phyloP scores from a whole-genome alignment of 2,888 invertebrate genomes.

The Tenthredo scrophulariae region DNA sequence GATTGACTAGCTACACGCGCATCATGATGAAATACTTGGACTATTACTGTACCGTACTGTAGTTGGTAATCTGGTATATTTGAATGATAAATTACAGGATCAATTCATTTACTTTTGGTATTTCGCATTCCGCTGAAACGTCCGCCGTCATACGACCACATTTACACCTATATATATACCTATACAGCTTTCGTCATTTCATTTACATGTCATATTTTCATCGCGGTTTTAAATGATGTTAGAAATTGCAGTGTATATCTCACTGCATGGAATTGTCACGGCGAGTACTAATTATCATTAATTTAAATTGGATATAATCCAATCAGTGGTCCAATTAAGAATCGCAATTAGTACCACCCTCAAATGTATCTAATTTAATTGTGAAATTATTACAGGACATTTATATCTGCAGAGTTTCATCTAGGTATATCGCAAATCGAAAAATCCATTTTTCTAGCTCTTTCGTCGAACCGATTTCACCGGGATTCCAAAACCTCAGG shows the following conservation, averaged over 20 bases:
- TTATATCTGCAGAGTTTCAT: background rate
- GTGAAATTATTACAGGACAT: background rate
- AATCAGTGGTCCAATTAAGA: constrained; percentile 69
- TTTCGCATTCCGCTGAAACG: background rate
- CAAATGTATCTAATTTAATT: background rate
- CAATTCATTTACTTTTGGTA: background rate
- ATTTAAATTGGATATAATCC: constrained; percentile 61
- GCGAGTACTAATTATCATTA: background rate
- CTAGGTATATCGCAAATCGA: background rate
- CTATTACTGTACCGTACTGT: background rate
- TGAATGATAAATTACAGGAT: constrained; percentile 5
- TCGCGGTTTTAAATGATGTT: background rate
- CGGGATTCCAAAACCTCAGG: too few species aligned
- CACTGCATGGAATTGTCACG: background rate
- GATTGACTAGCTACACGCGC: constrained; percentile 2
- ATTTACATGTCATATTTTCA: background rate
- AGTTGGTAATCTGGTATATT: background rate
- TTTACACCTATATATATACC: background rate
- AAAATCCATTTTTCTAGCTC: background rate
- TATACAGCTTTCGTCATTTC: background rate
- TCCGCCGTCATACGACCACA: background rate
- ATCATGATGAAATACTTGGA: background rate
- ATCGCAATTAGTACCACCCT: constrained; percentile 65
- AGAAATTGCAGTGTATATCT: background rate
- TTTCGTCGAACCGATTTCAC: background rate